Conservation (phyloP, 2,113 vertebrate genomes). For the Rhagologus leucostigma region DNA sequence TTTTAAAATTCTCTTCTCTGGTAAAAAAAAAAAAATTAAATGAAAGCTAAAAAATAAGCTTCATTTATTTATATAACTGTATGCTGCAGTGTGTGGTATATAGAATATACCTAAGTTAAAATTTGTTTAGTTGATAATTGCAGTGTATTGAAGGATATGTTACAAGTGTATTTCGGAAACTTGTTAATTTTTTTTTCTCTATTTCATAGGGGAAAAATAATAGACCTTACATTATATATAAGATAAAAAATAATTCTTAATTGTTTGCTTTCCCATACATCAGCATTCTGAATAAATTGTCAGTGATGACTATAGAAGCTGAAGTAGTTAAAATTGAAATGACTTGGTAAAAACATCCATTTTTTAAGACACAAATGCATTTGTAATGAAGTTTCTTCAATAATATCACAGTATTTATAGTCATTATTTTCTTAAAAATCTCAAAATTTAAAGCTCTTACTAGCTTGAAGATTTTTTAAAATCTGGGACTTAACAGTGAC, state of each 20-base stretch:
- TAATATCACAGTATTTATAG: not conserved
- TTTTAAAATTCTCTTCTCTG: not conserved
- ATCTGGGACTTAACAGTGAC: not conserved
- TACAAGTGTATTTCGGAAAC: not conserved
- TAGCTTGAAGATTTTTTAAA: not conserved
- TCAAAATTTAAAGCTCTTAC: not conserved
- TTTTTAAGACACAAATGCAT: not conserved
- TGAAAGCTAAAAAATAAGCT: not conserved
- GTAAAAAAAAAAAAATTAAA: not conserved
- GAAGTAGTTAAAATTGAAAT: not conserved
- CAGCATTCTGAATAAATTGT: not conserved
- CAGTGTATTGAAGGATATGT: not conserved
- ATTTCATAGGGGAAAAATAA: not conserved
- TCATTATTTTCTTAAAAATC: not conserved
- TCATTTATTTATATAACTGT: not conserved
- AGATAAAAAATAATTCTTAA: not conserved
- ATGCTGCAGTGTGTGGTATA: not conserved
- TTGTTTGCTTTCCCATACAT: not conserved
- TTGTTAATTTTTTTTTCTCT: not conserved
- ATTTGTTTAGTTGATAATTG: not conserved
- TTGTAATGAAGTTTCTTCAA: not conserved
- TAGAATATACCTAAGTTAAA: not conserved
- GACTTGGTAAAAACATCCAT: not conserved
- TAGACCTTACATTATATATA: not conserved
- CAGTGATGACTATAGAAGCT: not conserved